Evolutionary conservation across 2,113 vertebrate species (phyloP), one percentile per base, ranked within the genome.

Genomic region (Anser cygnoides): DNA sequence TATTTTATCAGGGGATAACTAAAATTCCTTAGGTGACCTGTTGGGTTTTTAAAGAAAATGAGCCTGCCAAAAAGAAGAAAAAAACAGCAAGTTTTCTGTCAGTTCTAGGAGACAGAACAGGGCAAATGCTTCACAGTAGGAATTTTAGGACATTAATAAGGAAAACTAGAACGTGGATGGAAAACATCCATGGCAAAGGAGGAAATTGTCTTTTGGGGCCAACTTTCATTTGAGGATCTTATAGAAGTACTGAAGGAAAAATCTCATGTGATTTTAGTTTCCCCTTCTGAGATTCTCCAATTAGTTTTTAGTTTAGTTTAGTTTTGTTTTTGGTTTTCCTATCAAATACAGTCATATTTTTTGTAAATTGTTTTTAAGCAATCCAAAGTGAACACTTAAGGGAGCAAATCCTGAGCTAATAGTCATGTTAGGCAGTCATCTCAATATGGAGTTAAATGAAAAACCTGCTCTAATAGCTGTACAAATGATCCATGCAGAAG

Each of bases 401-500:
- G 29, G 49, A 95, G 6, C 6, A 91, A 82, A 74, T 7, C 11
- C 35, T 76, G 66, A 81, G 25, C 65, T 54, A 35, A 52, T n/a
- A 87, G 55, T 37, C 20, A 12, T 46, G 18, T 75, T 43, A 68
- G 43, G 16, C 62, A 90, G 25, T 61, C 14, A 39, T 89, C 49
- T 68, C 49, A 70, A n/a, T 46, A 44, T 31, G 6, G 43, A 87
- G 68, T 83, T 61, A 94, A 87, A 75, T 59, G 72, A 95, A 59
- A 72, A 26, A 90, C 19, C 61, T 83, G 79, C 29, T 77, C 17
- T 80, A 95, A 87, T 63, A 58, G 43, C 8, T 75, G 22, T 68
- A 66, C 78, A 83, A 75, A 71, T 90, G 80, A 93, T 89, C 78
- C 83, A 79, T 88, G 46, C 23, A 87, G 31, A 91, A 95, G 49